Conservation (phyloP, 2,888 invertebrate species). For the Sarcophaga variegata region DNA sequence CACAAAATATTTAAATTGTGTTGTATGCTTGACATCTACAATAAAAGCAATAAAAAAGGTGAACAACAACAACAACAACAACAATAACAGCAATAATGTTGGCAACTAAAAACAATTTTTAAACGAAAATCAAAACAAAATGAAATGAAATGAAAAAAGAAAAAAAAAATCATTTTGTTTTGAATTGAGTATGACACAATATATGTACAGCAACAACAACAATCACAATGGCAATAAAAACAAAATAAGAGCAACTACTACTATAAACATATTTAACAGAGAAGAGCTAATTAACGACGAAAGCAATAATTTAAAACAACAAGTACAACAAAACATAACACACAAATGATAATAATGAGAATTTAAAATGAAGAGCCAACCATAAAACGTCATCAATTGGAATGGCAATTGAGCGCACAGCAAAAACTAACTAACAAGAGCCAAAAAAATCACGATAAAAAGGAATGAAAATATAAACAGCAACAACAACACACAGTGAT, state of each 20-base stretch:
- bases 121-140: conserved; percentile 37
- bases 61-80: conserved; percentile 9
- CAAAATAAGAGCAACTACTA: neutral
- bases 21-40: conserved; percentile 42
- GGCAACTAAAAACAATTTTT: conserved; percentile 48
- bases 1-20: conserved; percentile 43
- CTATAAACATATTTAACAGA: conserved; percentile 25
- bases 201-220: conserved; percentile 11
- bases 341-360: conserved; percentile 16
- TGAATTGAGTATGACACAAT: conserved; percentile 53
- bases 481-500: neutral
- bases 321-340: neutral
- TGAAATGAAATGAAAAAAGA: conserved; percentile 5
- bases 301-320: conserved; percentile 6
- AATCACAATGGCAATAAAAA: neutral
- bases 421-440: conserved; percentile 12
- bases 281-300: conserved; percentile 39
- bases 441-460: too few relatives aligned
- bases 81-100: conserved; percentile 35
- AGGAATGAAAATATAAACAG: too few relatives aligned
- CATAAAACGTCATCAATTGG: conserved; percentile 56
- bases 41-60: conserved; percentile 31
- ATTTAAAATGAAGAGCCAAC: conserved; percentile 33
- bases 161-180: conserved; percentile 20
- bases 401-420: conserved; percentile 48